Percentiles rank a stretch among this genome's conserved stretches.
Conservation (phyloP, 2,113 vertebrate genomes). For the Atlantisia rogersi region DNA sequence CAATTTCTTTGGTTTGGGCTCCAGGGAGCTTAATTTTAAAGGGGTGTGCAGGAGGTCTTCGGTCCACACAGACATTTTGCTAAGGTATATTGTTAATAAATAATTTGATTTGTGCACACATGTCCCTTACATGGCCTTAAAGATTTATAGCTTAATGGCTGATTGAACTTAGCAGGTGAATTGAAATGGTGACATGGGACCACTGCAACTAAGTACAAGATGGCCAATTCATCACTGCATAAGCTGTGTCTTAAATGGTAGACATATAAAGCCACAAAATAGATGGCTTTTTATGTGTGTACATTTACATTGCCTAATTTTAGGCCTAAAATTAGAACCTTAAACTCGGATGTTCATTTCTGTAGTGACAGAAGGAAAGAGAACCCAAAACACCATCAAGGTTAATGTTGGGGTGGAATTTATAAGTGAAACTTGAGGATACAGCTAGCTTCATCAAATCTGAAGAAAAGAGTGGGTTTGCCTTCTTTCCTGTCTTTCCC, state of each 20-base stretch:
- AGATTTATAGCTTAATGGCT: constrained; percentile 52
- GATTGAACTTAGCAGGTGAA: constrained; percentile 49
- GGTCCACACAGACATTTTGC: neutral
- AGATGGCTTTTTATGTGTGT: neutral
- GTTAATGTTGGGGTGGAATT: neutral
- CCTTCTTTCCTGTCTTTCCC: neutral
- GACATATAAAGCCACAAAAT: neutral
- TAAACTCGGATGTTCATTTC: neutral
- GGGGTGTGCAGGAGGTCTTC: constrained; percentile 1
- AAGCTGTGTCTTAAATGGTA: neutral
- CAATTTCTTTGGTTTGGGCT: constrained; percentile 13
- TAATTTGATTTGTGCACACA: constrained; percentile 55
- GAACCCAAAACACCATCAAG: neutral
- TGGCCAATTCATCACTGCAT: neutral
- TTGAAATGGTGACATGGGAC: constrained; percentile 15
- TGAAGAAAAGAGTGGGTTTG: neutral
- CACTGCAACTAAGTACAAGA: neutral
- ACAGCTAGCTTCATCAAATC: neutral
- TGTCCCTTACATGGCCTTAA: constrained; percentile 49
- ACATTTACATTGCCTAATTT: neutral
- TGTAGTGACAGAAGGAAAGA: neutral
- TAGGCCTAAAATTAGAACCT: neutral
- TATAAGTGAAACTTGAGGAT: neutral
- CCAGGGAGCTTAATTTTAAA: constrained; percentile 35
- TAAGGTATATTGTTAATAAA: constrained; percentile 58